These are phyloP conservation scores for Caloenas nicobarica DNA, from an alignment of 2,113 vertebrate species.

Conservation along the genomic window DNA sequence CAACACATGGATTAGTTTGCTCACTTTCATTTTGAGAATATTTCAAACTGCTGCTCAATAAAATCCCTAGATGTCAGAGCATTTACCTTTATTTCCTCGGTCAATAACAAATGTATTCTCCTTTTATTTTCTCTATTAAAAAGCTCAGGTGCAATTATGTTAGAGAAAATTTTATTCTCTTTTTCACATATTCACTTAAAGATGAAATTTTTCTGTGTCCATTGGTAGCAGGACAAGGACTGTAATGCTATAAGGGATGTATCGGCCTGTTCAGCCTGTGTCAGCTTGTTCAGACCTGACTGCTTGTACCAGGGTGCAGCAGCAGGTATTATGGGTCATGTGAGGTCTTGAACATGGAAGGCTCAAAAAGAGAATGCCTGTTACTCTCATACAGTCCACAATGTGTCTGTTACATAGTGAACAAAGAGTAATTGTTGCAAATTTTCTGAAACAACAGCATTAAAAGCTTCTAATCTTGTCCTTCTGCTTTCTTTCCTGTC, in stretches of 20 bases:
- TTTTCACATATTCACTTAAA: neutral
- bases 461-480: neutral
- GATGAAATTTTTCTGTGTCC: neutral
- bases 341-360: neutral
- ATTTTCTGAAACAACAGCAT: neutral
- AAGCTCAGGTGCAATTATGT: neutral
- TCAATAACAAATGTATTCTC: neutral
- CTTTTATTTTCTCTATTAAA: constrained; percentile 1
- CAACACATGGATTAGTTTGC: neutral
- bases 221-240: neutral
- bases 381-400: neutral
- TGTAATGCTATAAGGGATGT: neutral
- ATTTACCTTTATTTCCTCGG: neutral
- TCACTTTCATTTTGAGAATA: neutral
- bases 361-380: neutral
- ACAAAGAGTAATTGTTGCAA: neutral
- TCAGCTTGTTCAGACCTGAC: neutral
- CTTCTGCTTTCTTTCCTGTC: neutral
- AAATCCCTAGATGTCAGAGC: constrained; percentile 14
- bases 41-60: neutral
- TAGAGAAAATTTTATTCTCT: neutral
- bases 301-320: neutral
- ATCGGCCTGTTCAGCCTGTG: neutral
- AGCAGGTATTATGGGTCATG: neutral
- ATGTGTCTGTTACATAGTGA: neutral